These are phyloP conservation scores for Epistrophe eligans DNA, from an alignment of 2,888 invertebrate species.

Conservation along the genomic window DNA sequence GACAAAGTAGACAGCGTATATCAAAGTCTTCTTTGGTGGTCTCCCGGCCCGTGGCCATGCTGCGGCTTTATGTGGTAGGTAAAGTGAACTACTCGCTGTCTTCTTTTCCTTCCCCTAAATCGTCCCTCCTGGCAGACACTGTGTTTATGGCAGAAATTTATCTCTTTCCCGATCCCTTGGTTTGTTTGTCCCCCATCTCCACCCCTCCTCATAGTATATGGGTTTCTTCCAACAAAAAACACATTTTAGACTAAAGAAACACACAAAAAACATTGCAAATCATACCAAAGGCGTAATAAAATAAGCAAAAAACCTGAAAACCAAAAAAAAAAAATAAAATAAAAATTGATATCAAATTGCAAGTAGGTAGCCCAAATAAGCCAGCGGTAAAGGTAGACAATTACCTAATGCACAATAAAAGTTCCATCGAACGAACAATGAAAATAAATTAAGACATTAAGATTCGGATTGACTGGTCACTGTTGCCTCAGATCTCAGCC, in stretches of 20 bases:
- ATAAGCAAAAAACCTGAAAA: constrained; percentile 18
- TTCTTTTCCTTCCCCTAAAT: constrained; percentile 7
- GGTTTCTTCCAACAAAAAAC: constrained; percentile 34
- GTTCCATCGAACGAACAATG: constrained; percentile 28
- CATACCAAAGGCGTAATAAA: constrained; percentile 39
- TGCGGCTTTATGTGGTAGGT: constrained; percentile 68
- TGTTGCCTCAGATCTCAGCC: constrained; percentile 36
- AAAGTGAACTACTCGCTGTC: constrained; percentile 65
- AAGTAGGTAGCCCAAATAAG: constrained; percentile 49
- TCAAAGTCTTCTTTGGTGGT: constrained; percentile 73
- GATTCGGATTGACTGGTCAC: constrained; percentile 62
- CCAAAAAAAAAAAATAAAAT: neutral
- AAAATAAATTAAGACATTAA: constrained; percentile 74
- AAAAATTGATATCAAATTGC: constrained; percentile 65
- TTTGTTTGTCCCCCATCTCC: neutral
- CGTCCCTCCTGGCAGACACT: constrained; percentile 26
- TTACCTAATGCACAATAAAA: constrained; percentile 55
- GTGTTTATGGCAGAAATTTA: constrained; percentile 49
- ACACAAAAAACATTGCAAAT: constrained; percentile 37
- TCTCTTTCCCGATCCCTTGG: constrained; percentile 1
- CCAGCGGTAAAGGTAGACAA: constrained; percentile 49
- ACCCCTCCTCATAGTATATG: neutral
- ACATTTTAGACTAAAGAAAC: constrained; percentile 13
- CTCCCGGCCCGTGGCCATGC: constrained; percentile 67
- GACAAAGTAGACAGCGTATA: constrained; percentile 65